Evolutionary conservation across 2,113 vertebrate species (phyloP).

Genomic region (Rhea pennata): DNA sequence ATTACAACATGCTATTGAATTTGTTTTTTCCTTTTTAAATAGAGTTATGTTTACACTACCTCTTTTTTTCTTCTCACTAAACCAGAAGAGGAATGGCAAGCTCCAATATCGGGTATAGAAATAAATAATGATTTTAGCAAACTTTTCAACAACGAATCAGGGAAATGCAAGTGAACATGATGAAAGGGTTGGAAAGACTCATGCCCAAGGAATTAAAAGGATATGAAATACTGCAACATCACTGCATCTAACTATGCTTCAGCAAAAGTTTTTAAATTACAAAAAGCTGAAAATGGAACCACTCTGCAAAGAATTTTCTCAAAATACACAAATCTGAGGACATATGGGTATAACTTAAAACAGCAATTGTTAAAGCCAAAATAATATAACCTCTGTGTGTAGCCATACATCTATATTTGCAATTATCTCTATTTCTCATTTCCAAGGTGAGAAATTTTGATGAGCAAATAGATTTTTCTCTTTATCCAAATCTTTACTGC

Average conservation of each 20-base stretch:
- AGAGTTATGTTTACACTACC: conserved; percentile 7
- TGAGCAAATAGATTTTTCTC: background rate
- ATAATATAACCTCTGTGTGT: background rate
- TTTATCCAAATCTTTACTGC: background rate
- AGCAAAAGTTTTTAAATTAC: background rate
- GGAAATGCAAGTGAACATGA: background rate
- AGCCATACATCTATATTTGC: background rate
- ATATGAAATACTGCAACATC: background rate
- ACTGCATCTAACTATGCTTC: background rate
- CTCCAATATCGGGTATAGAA: background rate
- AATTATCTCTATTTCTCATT: background rate
- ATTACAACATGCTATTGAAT: conserved; percentile 39
- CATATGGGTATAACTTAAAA: background rate
- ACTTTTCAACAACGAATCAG: conserved; percentile 22
- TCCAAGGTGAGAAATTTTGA: background rate
- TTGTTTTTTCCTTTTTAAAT: conserved; percentile 50
- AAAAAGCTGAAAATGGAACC: background rate
- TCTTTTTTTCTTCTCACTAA: background rate
- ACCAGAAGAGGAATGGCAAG: background rate
- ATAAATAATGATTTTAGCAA: background rate
- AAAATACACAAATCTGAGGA: background rate
- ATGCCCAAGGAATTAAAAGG: background rate
- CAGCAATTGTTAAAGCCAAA: background rate
- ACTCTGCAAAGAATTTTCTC: background rate
- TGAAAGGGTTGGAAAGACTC: background rate